Percentiles rank a stretch among this genome's conserved stretches.
Conservation (phyloP, 2,888 invertebrate species). For the Cryptosula pallasiana region DNA sequence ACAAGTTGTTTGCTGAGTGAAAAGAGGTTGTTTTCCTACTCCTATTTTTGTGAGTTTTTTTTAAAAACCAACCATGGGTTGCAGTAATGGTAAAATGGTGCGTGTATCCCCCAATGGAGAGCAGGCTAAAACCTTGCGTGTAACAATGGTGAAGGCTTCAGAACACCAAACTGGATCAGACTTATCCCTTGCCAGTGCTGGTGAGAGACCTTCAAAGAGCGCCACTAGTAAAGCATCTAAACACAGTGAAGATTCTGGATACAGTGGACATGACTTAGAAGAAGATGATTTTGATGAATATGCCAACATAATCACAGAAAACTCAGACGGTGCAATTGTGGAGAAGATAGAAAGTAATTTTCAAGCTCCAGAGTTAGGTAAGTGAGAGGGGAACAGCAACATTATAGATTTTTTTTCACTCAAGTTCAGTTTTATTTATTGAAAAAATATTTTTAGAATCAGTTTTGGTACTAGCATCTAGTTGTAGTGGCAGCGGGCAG, state of each 20-base stretch:
- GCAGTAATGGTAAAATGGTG: conserved; percentile 24
- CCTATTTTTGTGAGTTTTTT: no score
- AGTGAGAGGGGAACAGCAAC: no score
- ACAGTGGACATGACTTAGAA: conserved; percentile 31
- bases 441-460: no score
- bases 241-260: conserved; percentile 44
- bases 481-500: no score
- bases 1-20: neutral
- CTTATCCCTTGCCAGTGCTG: neutral
- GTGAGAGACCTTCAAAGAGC: conserved; percentile 2
- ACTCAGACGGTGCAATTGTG: conserved; percentile 18
- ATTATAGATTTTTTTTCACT: no score
- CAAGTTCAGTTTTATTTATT: no score
- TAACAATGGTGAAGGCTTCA: neutral
- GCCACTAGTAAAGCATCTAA: conserved; percentile 41
- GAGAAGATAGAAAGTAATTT: conserved; percentile 15
- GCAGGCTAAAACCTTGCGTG: neutral
- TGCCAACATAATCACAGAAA: conserved; percentile 23
- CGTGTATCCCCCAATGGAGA: neutral
- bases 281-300: conserved; percentile 25
- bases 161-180: neutral
- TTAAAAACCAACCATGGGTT: conserved; percentile 1
- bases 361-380: conserved; percentile 3
- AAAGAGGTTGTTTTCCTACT: no score
- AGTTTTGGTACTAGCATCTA: no score